Conservation (phyloP, 1,140 invertebrate species). For the Drosophila sturtevanti region DNA sequence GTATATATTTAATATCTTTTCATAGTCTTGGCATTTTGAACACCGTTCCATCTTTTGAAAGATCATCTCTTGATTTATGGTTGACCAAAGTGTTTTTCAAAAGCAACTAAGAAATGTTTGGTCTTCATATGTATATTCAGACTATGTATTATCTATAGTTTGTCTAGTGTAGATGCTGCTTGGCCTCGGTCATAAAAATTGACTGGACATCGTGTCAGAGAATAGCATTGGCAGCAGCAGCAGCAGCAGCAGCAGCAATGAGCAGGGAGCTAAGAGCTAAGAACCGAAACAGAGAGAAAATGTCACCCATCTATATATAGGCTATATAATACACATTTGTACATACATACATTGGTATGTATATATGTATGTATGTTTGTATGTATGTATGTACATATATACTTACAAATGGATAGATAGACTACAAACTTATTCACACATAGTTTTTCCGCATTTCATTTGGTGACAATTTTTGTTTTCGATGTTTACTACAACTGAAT, state of each 20-base stretch:
- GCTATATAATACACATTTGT: constrained; percentile 28
- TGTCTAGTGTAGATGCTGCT: constrained; percentile 25
- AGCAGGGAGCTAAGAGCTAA: background rate
- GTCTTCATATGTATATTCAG: constrained; percentile 30
- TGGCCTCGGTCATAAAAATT: constrained; percentile 53
- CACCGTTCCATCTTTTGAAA: constrained; percentile 27
- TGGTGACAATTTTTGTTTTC: constrained; percentile 64
- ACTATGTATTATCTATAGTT: constrained; percentile 37
- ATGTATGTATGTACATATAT: too few relatives aligned
- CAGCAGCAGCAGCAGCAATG: constrained; percentile 1
- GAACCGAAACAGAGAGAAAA: constrained; percentile 32
- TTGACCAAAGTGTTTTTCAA: constrained; percentile 29
- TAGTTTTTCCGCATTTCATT: constrained; percentile 78
- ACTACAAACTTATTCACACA: constrained; percentile 60
- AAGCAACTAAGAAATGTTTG: constrained; percentile 13
- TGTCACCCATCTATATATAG: constrained; percentile 75
- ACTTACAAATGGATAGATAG: constrained; percentile 27
- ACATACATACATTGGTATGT: background rate
- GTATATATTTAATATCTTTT: background rate
- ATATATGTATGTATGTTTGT: too few relatives aligned
- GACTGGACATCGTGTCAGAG: constrained; percentile 71
- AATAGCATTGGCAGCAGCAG: constrained; percentile 33
- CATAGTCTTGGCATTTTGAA: constrained; percentile 23
- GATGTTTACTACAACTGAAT: constrained; percentile 54
- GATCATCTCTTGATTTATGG: constrained; percentile 48